A percentile compares a stretch with the other conserved stretches of the same genome.
phyloP scores from a whole-genome alignment of 2,888 invertebrate genomes.

The Caenorhabditis afra region DNA sequence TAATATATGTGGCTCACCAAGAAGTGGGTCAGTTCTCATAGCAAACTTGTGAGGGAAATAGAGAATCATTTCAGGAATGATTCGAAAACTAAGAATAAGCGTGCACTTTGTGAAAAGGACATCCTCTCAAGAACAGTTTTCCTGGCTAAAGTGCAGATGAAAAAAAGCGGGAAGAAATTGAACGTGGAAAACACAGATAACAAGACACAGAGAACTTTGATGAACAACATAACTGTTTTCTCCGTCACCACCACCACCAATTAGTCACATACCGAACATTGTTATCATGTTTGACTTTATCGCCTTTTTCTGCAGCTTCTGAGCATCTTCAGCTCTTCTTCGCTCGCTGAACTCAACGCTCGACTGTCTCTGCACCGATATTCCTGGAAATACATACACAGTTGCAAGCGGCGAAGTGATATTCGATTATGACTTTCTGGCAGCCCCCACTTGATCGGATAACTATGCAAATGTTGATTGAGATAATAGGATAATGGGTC shows the following conservation, averaged over 20 bases:
- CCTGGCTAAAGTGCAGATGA: background rate
- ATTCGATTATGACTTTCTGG: conserved; percentile 9
- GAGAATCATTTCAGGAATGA: background rate
- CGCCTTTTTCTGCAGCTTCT: conserved; percentile 67
- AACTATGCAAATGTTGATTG: conserved; percentile 50
- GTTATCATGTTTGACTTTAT: conserved; percentile 75
- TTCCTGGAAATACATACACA: conserved; percentile 25
- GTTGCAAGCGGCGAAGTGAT: background rate
- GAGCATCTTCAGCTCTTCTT: conserved; percentile 59
- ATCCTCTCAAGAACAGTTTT: background rate
- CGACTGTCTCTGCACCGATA: conserved; percentile 72
- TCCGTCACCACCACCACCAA: background rate
- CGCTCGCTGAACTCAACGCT: conserved; percentile 69
- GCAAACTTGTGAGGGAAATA: too few relatives aligned
- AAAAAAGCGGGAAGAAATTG: background rate
- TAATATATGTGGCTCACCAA: background rate
- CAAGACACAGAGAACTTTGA: conserved; percentile 2
- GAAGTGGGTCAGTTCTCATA: too few relatives aligned
- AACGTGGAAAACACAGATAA: too few relatives aligned
- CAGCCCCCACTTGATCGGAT: conserved; percentile 7
- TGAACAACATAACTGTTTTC: background rate
- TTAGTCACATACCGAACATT: conserved; percentile 65
- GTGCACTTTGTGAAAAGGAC: conserved; percentile 3
- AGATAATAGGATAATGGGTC: conserved; percentile 46
- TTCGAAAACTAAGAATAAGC: background rate